Conservation (phyloP, 2,113 vertebrate species). For the Ginglymostoma cirratum region DNA sequence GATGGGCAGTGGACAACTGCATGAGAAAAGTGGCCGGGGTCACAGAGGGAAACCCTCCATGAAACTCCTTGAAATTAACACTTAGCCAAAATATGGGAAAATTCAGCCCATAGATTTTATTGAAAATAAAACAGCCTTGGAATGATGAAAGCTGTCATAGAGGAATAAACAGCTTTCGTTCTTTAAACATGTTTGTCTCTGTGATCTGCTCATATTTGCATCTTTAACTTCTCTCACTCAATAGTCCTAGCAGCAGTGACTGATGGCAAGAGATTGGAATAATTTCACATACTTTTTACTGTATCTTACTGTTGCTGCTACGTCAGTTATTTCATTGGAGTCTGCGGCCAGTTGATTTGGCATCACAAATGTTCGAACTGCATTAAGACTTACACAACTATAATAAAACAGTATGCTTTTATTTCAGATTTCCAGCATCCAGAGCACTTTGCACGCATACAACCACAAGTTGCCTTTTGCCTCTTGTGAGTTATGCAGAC, state of each 20-base stretch:
- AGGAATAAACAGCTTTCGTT: not conserved
- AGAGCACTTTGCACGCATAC: too few relatives aligned
- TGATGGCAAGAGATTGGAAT: not conserved
- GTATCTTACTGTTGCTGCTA: not conserved
- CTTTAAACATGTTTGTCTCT: not conserved
- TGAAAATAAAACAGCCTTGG: not conserved
- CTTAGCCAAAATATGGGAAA: too few relatives aligned
- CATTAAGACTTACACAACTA: not conserved
- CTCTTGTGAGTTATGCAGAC: not conserved
- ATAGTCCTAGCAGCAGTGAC: not conserved
- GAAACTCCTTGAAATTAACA: too few relatives aligned
- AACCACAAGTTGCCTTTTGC: too few relatives aligned
- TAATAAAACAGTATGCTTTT: too few relatives aligned
- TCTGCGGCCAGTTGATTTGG: not conserved
- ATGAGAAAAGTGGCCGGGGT: too few relatives aligned
- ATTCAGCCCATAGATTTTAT: not conserved
- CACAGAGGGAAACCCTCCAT: too few relatives aligned
- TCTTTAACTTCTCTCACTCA: not conserved
- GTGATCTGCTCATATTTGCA: not conserved
- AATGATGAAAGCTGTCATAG: not conserved
- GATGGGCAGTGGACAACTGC: too few relatives aligned
- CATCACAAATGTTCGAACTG: not conserved
- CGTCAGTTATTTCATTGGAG: not conserved
- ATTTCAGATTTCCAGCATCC: too few relatives aligned
- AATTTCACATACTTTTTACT: not conserved